Evolutionary conservation across 1,140 invertebrate species (phyloP), one percentile per base, ranked within the genome.

Genomic region (Dendrolimus punctatus): DNA sequence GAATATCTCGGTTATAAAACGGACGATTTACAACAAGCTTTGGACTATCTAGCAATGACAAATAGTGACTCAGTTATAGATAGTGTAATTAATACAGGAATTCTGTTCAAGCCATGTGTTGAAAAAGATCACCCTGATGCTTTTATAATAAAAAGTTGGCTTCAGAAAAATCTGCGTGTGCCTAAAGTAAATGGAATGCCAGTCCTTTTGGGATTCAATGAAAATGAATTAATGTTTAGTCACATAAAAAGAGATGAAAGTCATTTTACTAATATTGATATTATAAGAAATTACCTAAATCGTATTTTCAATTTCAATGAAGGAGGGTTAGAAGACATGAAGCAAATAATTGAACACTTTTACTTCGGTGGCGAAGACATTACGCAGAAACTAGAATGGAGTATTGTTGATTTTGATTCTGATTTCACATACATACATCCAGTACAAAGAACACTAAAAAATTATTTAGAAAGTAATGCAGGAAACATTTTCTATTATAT

Each of bases 181-280:
- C 60, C 69, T 37, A 72, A 64, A 59, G 64, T 65, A 6, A 64
- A 57, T 46, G 57, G 55, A 36, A 57, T 64, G n/a, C 61, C 67
- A 44, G 52, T 74, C 37, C 40, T 74, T 7, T 47, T 64, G 23
- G 72, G 69, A 41, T 65, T 64, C 41, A 68, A 57, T 50, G 49
- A 61, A 37, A 49, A 66, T 40, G 72, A 74, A 60, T 8, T 50
- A 9, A 57, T 51, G 9, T 6, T 45, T 8, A 9, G 5, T 9
- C 46, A 61, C 46, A 45, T 38, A 5, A 45, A 54, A 39, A 47
- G 45, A 52, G 45, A 62, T 36, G 44, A 39, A n/a, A 47, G 54
- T n/a, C 44, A 52, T 48, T 69, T 59, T 10, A 36, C 60, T 38
- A 53, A 50, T 50, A 46, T 66, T 42, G 41, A 61, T 8, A 49